Evolutionary conservation across 2,888 invertebrate genomes (phyloP).

Genomic region (Philonicus albiceps): DNA sequence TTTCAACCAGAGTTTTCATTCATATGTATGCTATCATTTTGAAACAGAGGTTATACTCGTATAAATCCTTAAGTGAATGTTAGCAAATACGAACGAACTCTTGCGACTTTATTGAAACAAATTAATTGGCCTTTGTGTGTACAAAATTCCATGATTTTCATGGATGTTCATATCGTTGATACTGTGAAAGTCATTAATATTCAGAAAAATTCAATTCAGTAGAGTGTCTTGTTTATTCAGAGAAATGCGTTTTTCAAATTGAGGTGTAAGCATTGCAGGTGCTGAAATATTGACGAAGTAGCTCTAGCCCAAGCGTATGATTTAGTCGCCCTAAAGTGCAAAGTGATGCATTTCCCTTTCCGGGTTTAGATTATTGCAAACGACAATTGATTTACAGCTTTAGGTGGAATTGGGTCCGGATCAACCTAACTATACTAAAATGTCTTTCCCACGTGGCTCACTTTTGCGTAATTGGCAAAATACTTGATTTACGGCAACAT

Average conservation of each 20-base stretch:
- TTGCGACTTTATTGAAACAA: neutral
- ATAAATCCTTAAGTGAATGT: no score
- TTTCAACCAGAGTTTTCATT: no score
- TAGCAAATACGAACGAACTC: neutral
- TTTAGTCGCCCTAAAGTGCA: neutral
- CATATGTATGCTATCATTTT: no score
- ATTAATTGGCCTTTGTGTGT: neutral
- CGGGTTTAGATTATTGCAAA: neutral
- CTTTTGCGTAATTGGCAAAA: neutral
- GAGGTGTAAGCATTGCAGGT: neutral
- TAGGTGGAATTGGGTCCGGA: neutral
- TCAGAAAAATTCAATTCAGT: neutral
- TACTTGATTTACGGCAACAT: neutral
- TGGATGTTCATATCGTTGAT: neutral
- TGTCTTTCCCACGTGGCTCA: neutral
- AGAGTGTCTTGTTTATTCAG: neutral
- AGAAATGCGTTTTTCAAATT: neutral
- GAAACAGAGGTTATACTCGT: no score
- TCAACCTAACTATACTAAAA: neutral
- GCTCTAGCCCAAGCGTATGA: neutral
- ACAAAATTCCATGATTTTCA: neutral
- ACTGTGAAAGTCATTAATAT: neutral
- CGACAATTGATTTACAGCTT: neutral
- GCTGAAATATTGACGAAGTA: neutral
- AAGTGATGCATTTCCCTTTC: neutral